A percentile compares a stretch with the other conserved stretches of the same genome.
phyloP scores from a whole-genome alignment of 2,113 vertebrate genomes.

The Cyanoderma ruficeps region DNA sequence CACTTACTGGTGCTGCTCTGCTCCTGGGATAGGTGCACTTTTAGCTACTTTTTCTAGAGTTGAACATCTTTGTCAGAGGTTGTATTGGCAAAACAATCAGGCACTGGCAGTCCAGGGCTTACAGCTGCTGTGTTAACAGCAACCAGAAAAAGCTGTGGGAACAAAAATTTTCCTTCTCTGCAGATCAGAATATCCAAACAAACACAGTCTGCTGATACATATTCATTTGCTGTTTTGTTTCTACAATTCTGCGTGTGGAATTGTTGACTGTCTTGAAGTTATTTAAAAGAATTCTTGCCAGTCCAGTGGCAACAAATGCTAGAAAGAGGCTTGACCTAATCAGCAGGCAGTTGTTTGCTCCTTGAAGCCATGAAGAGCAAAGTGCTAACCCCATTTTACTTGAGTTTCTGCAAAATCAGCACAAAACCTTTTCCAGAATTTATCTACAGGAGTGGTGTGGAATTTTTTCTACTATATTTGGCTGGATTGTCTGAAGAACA shows the following conservation, averaged over 20 bases:
- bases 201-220: background rate
- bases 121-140: background rate
- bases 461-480: background rate
- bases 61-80: background rate
- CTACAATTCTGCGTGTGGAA: background rate
- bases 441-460: background rate
- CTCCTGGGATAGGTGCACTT: background rate
- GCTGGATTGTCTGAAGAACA: background rate
- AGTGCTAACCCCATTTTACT: background rate
- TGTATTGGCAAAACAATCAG: background rate
- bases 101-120: background rate
- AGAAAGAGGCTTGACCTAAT: background rate
- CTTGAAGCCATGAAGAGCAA: background rate
- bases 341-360: background rate
- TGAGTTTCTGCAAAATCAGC: background rate
- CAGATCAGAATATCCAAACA: background rate
- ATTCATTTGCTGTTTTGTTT: background rate
- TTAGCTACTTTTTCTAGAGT: background rate
- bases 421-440: background rate
- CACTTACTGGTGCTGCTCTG: background rate
- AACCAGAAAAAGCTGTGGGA: background rate
- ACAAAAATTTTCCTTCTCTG: background rate
- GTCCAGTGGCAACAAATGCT: background rate
- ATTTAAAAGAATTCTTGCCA: background rate
- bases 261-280: background rate